Evolutionary conservation across 2,113 vertebrate genomes (phyloP), one percentile per base, ranked within the genome.

Genomic region (Phainopepla nitens): DNA sequence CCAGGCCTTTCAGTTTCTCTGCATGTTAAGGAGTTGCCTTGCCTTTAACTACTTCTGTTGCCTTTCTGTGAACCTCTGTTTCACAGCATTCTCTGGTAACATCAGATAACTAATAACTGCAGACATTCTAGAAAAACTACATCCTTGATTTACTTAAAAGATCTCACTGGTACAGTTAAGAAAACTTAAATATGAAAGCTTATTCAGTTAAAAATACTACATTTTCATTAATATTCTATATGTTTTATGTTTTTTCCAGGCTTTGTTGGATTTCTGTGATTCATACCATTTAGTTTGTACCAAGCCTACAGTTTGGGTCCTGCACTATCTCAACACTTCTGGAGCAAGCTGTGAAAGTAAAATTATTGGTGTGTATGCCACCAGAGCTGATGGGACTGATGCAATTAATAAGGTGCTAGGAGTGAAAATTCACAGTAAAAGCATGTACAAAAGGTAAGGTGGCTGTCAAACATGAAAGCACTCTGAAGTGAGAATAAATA

Each of bases 261-360:
- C 95, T 91, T 97, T 98, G 60, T 73, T 96, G 94, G 98, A 98
- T 88, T 98, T 98, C 80, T 98, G 98, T 36, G 85, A 97, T 83
- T 98, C 98, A 3, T 98, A 98, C 25, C 53, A 97, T 65, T 97
- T 98, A 71, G 92, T 98, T 88, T 98, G 98, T 80, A 97, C 94
- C 80, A 97, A 98, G 65, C 97, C 98, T 56, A 97, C 97, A 18
- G 98, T 98, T 68, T 98, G 98, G 98, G 97, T 98, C 72, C 93
- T 98, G 35, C 97, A 98, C 90, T 98, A 98, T 83, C 97, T 98
- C 62, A 98, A 84, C 85, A 98, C 97, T 68, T 98, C 96, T 72
- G 97, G 97, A 83, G 96, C 96, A 75, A 98, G 98, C 95, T 98
- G 97, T 90, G 97, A 98, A 94, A 98, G 97, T 93, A 98, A 97